phyloP scores from a whole-genome alignment of 2,888 invertebrate species.

The Schizaphis graminum region DNA sequence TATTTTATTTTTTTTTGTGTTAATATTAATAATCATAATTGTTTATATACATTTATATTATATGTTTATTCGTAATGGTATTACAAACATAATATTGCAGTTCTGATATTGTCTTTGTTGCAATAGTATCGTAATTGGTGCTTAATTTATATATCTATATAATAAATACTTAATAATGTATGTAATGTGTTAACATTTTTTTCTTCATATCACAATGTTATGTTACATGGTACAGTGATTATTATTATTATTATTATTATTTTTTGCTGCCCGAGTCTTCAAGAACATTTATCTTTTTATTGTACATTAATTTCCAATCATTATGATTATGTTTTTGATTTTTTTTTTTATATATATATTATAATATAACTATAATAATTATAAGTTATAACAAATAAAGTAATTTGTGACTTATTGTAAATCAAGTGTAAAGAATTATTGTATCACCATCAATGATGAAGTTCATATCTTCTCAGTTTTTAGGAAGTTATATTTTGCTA shows the following conservation, averaged over 20 bases:
- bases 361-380: conserved; percentile 38
- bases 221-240: conserved; percentile 34
- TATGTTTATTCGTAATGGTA: conserved; percentile 50
- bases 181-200: background rate
- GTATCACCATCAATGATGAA: background rate
- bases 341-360: conserved; percentile 8
- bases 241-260: conserved; percentile 19
- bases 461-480: background rate
- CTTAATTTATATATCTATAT: conserved; percentile 36
- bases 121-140: conserved; percentile 60
- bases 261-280: conserved; percentile 50
- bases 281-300: conserved; percentile 58
- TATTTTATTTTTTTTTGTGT: conserved; percentile 42
- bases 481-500: background rate
- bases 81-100: conserved; percentile 41
- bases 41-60: conserved; percentile 60
- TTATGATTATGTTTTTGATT: conserved; percentile 19
- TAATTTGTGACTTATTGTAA: conserved; percentile 21
- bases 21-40: conserved; percentile 47
- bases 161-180: background rate
- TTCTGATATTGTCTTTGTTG: conserved; percentile 51
- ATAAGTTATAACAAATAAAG: conserved; percentile 53
- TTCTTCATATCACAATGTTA: conserved; percentile 33
- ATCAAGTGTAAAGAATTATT: background rate
- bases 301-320: conserved; percentile 56